phyloP scores from a whole-genome alignment of 2,888 invertebrate genomes.

The Pegoplata infirma region DNA sequence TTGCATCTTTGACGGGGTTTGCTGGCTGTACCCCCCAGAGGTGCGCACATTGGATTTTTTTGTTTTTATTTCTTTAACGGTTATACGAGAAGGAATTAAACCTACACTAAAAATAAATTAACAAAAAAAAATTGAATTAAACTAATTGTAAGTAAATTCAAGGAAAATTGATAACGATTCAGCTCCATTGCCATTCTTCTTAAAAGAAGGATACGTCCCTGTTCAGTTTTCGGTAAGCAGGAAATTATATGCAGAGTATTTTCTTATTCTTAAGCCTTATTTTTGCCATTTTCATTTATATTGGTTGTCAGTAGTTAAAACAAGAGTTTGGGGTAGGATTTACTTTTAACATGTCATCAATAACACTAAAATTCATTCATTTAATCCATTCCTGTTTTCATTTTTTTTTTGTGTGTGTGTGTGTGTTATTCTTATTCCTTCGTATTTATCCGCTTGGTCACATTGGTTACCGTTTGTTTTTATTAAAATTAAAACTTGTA shows the following conservation, averaged over 20 bases:
- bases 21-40: no score
- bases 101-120: no score
- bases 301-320: constrained; percentile 16
- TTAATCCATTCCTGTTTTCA: constrained; percentile 55
- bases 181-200: no score
- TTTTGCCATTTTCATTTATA: constrained; percentile 39
- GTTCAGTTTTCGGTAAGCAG: no score
- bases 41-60: no score
- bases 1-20: no score
- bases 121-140: no score
- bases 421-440: background rate
- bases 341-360: constrained; percentile 70
- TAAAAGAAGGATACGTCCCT: no score
- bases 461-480: constrained; percentile 56
- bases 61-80: no score
- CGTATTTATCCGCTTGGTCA: constrained; percentile 50
- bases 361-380: constrained; percentile 66
- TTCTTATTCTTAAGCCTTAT: constrained; percentile 55
- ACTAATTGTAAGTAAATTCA: no score
- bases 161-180: no score
- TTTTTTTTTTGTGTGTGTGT: constrained; percentile 8
- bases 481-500: constrained; percentile 59
- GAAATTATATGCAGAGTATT: constrained; percentile 51
- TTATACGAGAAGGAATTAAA: no score
- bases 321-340: constrained; percentile 52